A percentile compares a stretch with the other conserved stretches of the same genome.
Evolutionary conservation across 1,140 invertebrate species (phyloP).

Genomic region (Adelges cooleyi): DNA sequence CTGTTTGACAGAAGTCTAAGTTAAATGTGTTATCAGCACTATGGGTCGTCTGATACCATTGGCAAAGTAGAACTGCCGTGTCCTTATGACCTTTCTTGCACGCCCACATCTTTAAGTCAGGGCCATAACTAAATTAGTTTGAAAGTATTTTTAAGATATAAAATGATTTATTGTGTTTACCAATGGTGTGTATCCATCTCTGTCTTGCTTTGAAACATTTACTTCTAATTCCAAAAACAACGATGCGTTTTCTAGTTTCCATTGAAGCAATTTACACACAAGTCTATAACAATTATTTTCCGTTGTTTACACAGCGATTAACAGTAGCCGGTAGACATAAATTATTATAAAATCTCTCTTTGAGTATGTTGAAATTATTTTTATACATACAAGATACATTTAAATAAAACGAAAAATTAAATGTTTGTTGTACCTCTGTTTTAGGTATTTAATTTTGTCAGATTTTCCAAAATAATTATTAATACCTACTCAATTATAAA

Average conservation of each 20-base stretch:
- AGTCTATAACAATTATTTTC: slow-evolving; percentile 47
- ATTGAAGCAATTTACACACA: slow-evolving; percentile 69
- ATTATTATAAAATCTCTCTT: no score
- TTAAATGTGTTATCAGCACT: not conserved
- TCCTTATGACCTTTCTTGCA: slow-evolving; percentile 74
- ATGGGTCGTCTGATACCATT: slow-evolving; percentile 59
- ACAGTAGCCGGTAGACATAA: no score
- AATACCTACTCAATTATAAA: no score
- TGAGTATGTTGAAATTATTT: no score
- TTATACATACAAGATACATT: no score
- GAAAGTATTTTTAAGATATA: not conserved
- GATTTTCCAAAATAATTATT: no score
- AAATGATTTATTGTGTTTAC: slow-evolving; percentile 40
- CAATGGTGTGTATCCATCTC: slow-evolving; percentile 76
- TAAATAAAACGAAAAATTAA: no score
- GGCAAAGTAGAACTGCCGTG: slow-evolving; percentile 71
- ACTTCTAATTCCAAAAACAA: slow-evolving; percentile 78
- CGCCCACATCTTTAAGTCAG: slow-evolving; percentile 64
- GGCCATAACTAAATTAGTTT: not conserved
- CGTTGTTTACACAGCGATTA: no score
- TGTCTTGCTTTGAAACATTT: slow-evolving; percentile 77
- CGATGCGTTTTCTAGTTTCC: slow-evolving; percentile 78
- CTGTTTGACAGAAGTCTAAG: not conserved
- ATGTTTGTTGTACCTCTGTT: no score
- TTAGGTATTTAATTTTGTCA: no score